Evolutionary conservation across 1,140 invertebrate species (phyloP).

Genomic region (Pararge aegeria): DNA sequence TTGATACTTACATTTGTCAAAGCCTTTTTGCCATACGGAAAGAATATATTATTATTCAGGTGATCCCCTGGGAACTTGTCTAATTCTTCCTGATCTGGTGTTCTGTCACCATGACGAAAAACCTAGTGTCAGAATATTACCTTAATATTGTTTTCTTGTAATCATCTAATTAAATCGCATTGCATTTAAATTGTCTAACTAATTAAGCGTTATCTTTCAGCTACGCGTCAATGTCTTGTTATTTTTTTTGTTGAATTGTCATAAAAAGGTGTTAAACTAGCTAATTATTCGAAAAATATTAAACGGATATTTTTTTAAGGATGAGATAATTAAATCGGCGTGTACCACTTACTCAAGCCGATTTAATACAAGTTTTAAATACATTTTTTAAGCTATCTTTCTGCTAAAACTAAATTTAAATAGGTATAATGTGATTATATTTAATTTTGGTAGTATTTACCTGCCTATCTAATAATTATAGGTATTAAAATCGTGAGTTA

Average conservation of each 20-base stretch:
- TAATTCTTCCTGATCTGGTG: conserved; percentile 81
- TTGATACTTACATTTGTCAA: conserved; percentile 85
- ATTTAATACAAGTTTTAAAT: too few species aligned
- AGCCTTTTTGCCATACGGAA: conserved; percentile 85
- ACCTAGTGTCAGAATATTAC: conserved; percentile 67
- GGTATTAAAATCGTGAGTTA: too few species aligned
- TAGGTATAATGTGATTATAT: too few species aligned
- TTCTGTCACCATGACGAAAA: conserved; percentile 89
- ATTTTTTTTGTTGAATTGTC: neutral
- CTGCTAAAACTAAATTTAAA: too few species aligned
- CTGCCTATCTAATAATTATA: too few species aligned
- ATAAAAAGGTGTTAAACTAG: neutral
- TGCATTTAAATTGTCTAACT: neutral
- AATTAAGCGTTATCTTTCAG: neutral
- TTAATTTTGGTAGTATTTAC: too few species aligned
- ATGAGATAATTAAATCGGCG: too few species aligned
- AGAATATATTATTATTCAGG: conserved; percentile 80
- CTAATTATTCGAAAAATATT: neutral
- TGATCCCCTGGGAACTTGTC: conserved; percentile 84
- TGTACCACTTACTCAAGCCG: too few species aligned
- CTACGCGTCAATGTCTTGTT: neutral
- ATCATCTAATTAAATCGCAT: neutral
- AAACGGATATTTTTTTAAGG: too few species aligned
- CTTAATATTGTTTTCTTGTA: neutral
- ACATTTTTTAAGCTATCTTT: too few species aligned